These are phyloP conservation scores for Hylaeus anthracinus DNA, from an alignment of 1,140 invertebrate genomes.

Conservation along the genomic window DNA sequence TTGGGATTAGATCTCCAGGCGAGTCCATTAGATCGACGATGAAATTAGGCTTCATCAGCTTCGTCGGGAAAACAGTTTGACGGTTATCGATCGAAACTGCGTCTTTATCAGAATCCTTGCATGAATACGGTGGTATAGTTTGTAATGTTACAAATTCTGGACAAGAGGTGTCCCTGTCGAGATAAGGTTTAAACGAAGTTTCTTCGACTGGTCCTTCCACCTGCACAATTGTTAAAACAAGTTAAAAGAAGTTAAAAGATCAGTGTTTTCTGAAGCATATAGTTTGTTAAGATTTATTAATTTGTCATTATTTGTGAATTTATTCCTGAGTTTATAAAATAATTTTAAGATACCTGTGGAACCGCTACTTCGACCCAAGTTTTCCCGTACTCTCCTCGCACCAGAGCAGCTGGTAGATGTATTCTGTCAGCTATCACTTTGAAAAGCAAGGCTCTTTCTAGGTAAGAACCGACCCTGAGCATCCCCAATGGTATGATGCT, in stretches of 20 bases:
- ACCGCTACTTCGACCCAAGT: slow-evolving; percentile 85
- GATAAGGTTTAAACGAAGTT: neutral
- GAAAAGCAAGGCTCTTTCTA: slow-evolving; percentile 85
- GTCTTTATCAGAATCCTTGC: neutral
- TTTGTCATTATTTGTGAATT: too few species aligned
- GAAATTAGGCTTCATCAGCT: slow-evolving; percentile 82
- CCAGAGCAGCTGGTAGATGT: slow-evolving; percentile 82
- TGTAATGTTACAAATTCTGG: slow-evolving; percentile 14
- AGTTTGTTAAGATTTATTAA: too few species aligned
- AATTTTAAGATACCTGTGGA: slow-evolving; percentile 71
- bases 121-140: neutral
- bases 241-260: too few species aligned
- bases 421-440: slow-evolving; percentile 85
- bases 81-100: neutral
- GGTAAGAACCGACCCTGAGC: slow-evolving; percentile 82
- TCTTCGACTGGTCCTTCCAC: slow-evolving; percentile 14
- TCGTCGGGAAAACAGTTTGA: slow-evolving; percentile 75
- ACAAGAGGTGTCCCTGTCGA: neutral
- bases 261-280: too few species aligned
- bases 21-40: slow-evolving; percentile 83
- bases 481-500: slow-evolving; percentile 83
- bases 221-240: slow-evolving; percentile 17
- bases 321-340: too few species aligned
- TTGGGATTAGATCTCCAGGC: slow-evolving; percentile 81
- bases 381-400: slow-evolving; percentile 80